Base-by-base conservation (phyloP, 2,113 vertebrate genomes). In the Fukomys damarensis region DNA sequence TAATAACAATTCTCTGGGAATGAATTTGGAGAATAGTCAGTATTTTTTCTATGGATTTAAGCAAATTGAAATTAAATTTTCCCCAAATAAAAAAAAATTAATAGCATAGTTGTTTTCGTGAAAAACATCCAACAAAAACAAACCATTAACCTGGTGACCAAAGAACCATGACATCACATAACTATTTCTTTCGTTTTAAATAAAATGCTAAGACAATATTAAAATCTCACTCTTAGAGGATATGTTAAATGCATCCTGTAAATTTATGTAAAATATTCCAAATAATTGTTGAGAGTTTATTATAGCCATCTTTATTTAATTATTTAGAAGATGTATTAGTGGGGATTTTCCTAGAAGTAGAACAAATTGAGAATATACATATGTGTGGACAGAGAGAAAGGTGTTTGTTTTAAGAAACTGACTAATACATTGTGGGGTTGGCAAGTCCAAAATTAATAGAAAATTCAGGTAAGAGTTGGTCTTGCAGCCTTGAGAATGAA, bases 21-120 rank as follows among this genome's bases (percentile, higher is more conserved):
- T 11, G 49, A 3, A 66, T 95, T 82, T 72, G 92, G 17, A 89
- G 22, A 79, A 54, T 38, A 12, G 46, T 4, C 12, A 88, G 6
- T 32, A 70, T 65, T 93, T 92, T 90, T 90, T 74, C 30, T 32
- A 68, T 32, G 61, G 17, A 85, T 83, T 85, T 77, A 82, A 88
- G 46, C 11, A 77, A 66, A 80, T 65, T 91, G 14, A 8, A 74
- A 86, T 81, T 89, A 32, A 81, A 30, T 89, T 59, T 49, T 91
- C 66, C 41, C 5, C 85, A 91, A 76, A 76, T 10, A 43, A 56
- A 87, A 56, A 87, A 91, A 95, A 72, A 61, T 12, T 41, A 54
- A 81, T 77, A 17, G 5, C 32, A 77, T 38, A 79, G 26, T 88
- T 80, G 7, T 74, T 91, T 93, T 81, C 13, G 58, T n/a, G 17